Conservation (phyloP, 1,140 invertebrate species). For the Chrysopa pallens region DNA sequence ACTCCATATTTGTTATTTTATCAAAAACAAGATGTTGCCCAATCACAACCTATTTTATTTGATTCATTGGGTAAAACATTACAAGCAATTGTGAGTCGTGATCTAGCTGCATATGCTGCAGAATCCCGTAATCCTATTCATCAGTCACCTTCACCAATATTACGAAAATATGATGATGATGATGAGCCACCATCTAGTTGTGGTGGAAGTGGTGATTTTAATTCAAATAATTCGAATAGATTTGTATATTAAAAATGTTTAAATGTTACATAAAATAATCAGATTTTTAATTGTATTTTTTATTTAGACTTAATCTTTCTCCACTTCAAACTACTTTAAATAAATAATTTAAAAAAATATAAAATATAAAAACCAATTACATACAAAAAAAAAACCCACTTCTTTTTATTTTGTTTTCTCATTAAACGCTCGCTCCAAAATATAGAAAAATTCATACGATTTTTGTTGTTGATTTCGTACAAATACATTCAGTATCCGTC, state of each 20-base stretch:
- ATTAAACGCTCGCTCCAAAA: too few species aligned
- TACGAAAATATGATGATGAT: conserved; percentile 9
- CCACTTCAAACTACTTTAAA: too few species aligned
- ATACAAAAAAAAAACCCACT: too few species aligned
- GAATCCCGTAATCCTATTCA: conserved; percentile 7
- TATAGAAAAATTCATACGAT: too few species aligned
- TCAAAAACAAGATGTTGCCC: conserved; percentile 13
- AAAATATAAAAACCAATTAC: too few species aligned
- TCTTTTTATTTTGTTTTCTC: too few species aligned
- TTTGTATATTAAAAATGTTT: conserved; percentile 16
- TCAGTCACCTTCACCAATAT: background rate
- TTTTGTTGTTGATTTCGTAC: too few species aligned
- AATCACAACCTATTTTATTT: conserved; percentile 13
- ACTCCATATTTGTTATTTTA: conserved; percentile 77
- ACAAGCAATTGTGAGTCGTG: conserved; percentile 11
- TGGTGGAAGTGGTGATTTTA: conserved; percentile 16
- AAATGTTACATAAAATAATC: too few species aligned
- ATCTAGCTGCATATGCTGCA: conserved; percentile 12
- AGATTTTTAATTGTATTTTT: too few species aligned
- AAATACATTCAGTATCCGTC: too few species aligned
- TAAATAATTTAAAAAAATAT: too few species aligned
- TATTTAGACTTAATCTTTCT: too few species aligned
- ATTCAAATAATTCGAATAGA: conserved; percentile 12
- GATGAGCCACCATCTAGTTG: conserved; percentile 21
- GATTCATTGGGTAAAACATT: conserved; percentile 9